Evolutionary conservation across 2,888 invertebrate species (phyloP).

Genomic region (Pseudeuparius sepicola): DNA sequence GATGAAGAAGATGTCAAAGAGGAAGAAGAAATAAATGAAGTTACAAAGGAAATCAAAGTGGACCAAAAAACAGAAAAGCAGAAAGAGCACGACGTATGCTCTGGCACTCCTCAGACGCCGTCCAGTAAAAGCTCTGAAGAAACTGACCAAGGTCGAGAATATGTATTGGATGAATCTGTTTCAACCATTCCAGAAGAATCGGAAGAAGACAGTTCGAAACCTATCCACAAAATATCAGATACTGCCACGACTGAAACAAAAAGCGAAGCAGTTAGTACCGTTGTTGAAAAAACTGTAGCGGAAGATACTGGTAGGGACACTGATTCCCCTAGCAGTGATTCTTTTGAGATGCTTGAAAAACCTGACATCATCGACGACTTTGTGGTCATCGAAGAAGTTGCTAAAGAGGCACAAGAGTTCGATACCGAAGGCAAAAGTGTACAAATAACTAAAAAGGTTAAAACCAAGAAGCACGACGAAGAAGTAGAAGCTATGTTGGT

Average conservation of each 20-base stretch:
- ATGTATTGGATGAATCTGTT: slow-evolving; percentile 50
- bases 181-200: slow-evolving; percentile 48
- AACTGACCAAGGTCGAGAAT: slow-evolving; percentile 54
- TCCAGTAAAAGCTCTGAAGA: slow-evolving; percentile 57
- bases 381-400: slow-evolving; percentile 81
- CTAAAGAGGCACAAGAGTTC: slow-evolving; percentile 73
- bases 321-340: slow-evolving; percentile 72
- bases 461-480: slow-evolving; percentile 55
- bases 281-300: slow-evolving; percentile 48
- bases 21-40: slow-evolving; percentile 28
- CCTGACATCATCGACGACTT: slow-evolving; percentile 81
- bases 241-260: slow-evolving; percentile 37
- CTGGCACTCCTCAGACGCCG: slow-evolving; percentile 49
- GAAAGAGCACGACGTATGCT: slow-evolving; percentile 42
- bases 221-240: too few relatives aligned
- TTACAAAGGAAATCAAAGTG: too few relatives aligned
- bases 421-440: slow-evolving; percentile 77
- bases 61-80: too few relatives aligned
- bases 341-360: slow-evolving; percentile 80
- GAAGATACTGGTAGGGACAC: slow-evolving; percentile 37
- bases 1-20: slow-evolving; percentile 31
- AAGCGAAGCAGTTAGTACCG: slow-evolving; percentile 47
- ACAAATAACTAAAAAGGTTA: slow-evolving; percentile 43
- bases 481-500: slow-evolving; percentile 62
- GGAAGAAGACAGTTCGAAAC: slow-evolving; percentile 36